Evolutionary conservation across 2,797 vertebrate species (phyloP), one percentile per base, ranked within the genome.

Genomic region (Gastrophryne carolinensis): DNA sequence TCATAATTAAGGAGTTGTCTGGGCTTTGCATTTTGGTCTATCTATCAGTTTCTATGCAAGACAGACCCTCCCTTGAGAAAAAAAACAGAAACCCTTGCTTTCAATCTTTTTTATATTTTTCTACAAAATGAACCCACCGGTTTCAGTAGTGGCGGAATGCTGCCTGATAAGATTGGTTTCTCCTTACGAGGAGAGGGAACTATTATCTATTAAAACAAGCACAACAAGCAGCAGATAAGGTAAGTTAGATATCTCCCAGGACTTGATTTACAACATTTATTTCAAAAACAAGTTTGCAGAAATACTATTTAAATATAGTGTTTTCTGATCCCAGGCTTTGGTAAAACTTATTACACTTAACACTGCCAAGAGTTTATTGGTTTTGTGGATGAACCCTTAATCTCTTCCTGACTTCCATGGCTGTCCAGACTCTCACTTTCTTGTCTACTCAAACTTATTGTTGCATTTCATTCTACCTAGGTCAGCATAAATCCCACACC

Each of bases 401-500:
- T 75, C 73, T 75, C 64, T 68, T 56, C 56, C 54, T 17, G 34
- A 54, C 63, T 67, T 63, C 63, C 49, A 24, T 19, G 65, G 66
- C 60, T 71, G 75, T 54, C 67, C 69, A 32, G 21, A 21, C 61
- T 57, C 52, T 58, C 69, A 21, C n/a, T 50, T 61, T 29, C 21
- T 29, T 19, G 44, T 67, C 29, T 37, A 64, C 67, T 57, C 39
- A 67, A 78, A 64, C 67, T 78, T 72, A 56, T 78, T 65, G 61
- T 63, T 58, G 60, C 64, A 67, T 58, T 71, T 65, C 67, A 64
- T 72, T 78, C 75, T 78, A 67, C 39, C 75, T 72, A 52, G 75
- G 75, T 78, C 75, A 78, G 75, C 75, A 72, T 78, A 78, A 78
- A 72, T 56, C 67, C 56, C 74, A 76, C 58, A 78, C 65, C 75